phyloP scores from a whole-genome alignment of 2,888 invertebrate species.

The Drosophila mimetica region DNA sequence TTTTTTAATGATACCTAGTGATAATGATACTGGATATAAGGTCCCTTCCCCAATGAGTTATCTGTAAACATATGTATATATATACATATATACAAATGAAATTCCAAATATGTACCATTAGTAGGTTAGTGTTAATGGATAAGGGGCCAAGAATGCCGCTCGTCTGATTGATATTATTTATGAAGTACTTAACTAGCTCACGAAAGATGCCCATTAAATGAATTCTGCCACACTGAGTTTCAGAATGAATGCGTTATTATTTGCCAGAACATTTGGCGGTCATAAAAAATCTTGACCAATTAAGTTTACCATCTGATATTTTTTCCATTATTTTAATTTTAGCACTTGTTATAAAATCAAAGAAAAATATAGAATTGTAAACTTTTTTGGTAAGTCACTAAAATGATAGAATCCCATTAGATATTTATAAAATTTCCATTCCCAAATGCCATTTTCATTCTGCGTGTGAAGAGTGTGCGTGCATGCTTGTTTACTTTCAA shows the following conservation, averaged over 20 bases:
- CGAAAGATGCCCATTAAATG: constrained; percentile 22
- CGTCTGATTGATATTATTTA: constrained; percentile 2
- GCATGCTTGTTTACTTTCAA: constrained; percentile 14
- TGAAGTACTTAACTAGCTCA: constrained; percentile 6
- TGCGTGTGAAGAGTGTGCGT: constrained; percentile 2
- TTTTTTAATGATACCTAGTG: too few relatives aligned
- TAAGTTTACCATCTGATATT: background rate
- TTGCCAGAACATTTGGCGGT: background rate
- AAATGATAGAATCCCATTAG: too few relatives aligned
- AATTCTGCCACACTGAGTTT: background rate
- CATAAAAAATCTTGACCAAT: background rate
- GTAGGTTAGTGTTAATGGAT: background rate
- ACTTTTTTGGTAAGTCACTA: too few relatives aligned
- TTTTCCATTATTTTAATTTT: too few relatives aligned
- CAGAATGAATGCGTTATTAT: background rate
- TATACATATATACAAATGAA: background rate
- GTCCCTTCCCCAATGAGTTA: background rate
- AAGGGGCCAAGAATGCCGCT: background rate
- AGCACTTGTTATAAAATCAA: too few relatives aligned
- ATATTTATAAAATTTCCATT: too few relatives aligned
- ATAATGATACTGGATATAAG: too few relatives aligned
- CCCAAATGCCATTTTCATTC: background rate
- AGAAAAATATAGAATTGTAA: too few relatives aligned
- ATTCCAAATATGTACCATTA: background rate
- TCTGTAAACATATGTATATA: background rate